phyloP scores from a whole-genome alignment of 2,888 invertebrate species.

The Schizaphis graminum region DNA sequence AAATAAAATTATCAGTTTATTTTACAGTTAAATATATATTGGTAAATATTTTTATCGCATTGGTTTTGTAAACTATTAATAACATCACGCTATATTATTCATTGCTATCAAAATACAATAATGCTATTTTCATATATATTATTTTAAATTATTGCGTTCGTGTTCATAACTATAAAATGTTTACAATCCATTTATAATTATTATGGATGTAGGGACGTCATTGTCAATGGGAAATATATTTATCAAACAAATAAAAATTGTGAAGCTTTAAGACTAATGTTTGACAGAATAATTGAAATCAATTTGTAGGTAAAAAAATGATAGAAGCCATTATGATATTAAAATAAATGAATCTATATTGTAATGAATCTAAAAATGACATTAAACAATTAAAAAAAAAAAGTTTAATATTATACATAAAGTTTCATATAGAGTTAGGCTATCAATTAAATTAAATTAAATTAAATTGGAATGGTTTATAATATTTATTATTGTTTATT shows the following conservation, averaged over 20 bases:
- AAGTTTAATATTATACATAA: neutral
- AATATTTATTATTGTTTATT: neutral
- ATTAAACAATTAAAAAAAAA: neutral
- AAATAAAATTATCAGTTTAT: neutral
- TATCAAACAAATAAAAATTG: neutral
- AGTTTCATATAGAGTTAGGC: neutral
- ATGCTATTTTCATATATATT: neutral
- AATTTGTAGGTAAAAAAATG: neutral
- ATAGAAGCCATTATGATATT: neutral
- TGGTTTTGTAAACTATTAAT: neutral
- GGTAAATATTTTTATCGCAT: neutral
- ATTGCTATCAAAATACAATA: neutral
- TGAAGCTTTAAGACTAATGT: neutral
- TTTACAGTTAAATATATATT: neutral
- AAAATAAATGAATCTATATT: no score
- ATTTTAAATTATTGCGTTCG: neutral
- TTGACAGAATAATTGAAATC: slow-evolving; percentile 2
- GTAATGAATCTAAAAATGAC: neutral
- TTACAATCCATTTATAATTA: slow-evolving; percentile 2
- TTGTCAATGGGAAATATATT: neutral
- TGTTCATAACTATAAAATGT: neutral
- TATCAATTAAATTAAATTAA: neutral
- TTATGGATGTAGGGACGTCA: neutral
- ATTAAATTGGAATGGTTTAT: neutral
- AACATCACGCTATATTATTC: neutral